Conservation (phyloP, 2,113 vertebrate genomes). For the Mola mola region DNA sequence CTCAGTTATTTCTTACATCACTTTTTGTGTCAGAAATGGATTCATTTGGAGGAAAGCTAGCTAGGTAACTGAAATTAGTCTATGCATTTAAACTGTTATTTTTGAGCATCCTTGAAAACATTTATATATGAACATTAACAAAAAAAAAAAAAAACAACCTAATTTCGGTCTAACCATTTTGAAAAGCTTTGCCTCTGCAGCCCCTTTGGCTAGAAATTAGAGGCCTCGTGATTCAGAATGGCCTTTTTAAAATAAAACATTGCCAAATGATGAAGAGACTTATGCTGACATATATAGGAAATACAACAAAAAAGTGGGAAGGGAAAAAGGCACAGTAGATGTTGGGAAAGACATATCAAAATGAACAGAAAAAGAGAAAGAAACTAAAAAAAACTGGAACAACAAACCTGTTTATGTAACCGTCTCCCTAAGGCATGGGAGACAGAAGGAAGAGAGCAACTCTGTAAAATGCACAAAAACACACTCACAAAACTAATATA, state of each 20-base stretch:
- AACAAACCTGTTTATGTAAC: constrained; percentile 75
- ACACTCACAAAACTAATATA: constrained; percentile 55
- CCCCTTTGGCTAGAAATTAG: background rate
- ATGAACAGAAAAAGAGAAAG: constrained; percentile 23
- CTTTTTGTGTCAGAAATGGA: too few relatives aligned
- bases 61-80: too few relatives aligned
- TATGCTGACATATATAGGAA: constrained; percentile 14
- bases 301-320: constrained; percentile 1
- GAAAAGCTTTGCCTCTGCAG: background rate
- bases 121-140: too few relatives aligned
- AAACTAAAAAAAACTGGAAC: constrained; percentile 40
- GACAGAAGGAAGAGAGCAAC: constrained; percentile 22
- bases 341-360: constrained; percentile 1
- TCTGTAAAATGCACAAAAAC: constrained; percentile 58
- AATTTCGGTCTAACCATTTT: too few relatives aligned
- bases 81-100: too few relatives aligned
- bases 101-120: too few relatives aligned
- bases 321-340: background rate
- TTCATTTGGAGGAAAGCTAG: too few relatives aligned
- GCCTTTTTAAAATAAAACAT: background rate
- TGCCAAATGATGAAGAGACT: constrained; percentile 1
- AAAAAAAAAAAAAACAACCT: too few relatives aligned
- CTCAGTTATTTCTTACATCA: too few relatives aligned
- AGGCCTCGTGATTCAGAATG: background rate
- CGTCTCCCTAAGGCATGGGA: constrained; percentile 57